phyloP scores from a whole-genome alignment of 2,888 invertebrate species.

The Pyrrhosoma nymphula region DNA sequence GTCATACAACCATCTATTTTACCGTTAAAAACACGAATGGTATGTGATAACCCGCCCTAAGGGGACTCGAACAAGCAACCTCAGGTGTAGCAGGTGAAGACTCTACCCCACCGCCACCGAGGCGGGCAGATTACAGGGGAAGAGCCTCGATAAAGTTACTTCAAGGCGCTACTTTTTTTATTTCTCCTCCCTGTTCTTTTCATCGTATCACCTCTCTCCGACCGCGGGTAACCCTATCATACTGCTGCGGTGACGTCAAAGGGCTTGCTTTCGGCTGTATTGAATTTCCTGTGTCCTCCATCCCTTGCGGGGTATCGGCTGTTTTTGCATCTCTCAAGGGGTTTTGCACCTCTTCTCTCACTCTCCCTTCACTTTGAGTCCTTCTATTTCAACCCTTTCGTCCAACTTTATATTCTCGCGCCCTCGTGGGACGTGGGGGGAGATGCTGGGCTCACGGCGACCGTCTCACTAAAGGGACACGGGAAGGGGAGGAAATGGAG shows the following conservation, averaged over 20 bases:
- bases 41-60: too few relatives aligned
- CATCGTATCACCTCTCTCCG: neutral
- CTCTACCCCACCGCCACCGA: too few relatives aligned
- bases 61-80: too few relatives aligned
- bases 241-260: neutral
- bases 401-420: too few relatives aligned
- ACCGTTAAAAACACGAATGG: too few relatives aligned
- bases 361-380: neutral
- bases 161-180: neutral
- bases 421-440: too few relatives aligned
- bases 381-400: neutral
- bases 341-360: neutral
- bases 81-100: too few relatives aligned
- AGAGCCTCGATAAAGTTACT: too few relatives aligned
- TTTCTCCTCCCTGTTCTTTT: neutral
- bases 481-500: neutral
- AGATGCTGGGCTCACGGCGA: too few relatives aligned
- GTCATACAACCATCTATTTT: too few relatives aligned
- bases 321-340: neutral
- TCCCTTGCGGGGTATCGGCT: neutral
- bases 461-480: neutral
- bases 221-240: neutral
- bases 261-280: neutral
- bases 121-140: too few relatives aligned
- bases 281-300: neutral